These are phyloP conservation scores for Pseudomyrmex pallidus DNA, from an alignment of 1,140 invertebrate species.

Conservation along the genomic window DNA sequence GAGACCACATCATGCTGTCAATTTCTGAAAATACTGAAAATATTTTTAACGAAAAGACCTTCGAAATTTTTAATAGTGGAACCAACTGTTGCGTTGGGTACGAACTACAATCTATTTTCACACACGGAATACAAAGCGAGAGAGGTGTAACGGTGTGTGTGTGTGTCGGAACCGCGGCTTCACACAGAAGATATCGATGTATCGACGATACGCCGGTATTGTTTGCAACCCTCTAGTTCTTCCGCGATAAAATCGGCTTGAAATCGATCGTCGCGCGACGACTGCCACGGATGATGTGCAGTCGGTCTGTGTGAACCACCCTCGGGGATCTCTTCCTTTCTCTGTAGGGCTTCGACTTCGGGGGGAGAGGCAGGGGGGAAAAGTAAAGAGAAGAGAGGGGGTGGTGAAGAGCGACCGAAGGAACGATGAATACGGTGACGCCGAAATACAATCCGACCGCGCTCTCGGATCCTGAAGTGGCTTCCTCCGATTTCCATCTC, in stretches of 20 bases:
- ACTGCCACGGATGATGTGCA: conserved; percentile 19
- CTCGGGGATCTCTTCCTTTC: conserved; percentile 1
- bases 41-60: conserved; percentile 5
- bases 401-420: conserved; percentile 7
- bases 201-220: neutral
- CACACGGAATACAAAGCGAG: neutral
- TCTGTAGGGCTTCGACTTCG: conserved; percentile 50
- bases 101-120: neutral
- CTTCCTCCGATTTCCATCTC: conserved; percentile 13
- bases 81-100: neutral
- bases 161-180: neutral
- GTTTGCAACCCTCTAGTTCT: neutral
- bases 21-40: neutral
- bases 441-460: conserved; percentile 61
- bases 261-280: conserved; percentile 59
- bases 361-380: no score
- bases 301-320: conserved; percentile 33
- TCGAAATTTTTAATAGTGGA: neutral
- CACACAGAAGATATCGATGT: neutral
- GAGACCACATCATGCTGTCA: neutral
- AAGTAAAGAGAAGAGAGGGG: no score
- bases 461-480: conserved; percentile 33
- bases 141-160: neutral
- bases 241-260: conserved; percentile 16
- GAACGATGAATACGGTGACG: conserved; percentile 5